A percentile compares a stretch with the other conserved stretches of the same genome.
These are phyloP conservation scores for Dipodomys merriami DNA, from an alignment of 2,113 vertebrate genomes.

Conservation along the genomic window DNA sequence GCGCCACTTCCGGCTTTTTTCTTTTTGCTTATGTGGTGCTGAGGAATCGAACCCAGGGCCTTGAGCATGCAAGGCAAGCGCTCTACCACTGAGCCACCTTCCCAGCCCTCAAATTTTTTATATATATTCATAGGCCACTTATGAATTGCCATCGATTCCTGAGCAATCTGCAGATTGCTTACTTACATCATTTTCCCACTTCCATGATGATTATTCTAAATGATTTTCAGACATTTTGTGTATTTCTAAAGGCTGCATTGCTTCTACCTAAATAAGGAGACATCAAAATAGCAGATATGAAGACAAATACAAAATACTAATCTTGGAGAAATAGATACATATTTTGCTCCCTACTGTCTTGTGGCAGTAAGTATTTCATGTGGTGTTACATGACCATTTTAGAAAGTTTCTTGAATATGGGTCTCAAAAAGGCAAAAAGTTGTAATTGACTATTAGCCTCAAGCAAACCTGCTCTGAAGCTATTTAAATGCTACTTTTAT, in stretches of 20 bases:
- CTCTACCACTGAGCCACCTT: too few species aligned
- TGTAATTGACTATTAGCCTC: not conserved
- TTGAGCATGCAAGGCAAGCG: too few species aligned
- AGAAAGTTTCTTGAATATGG: slow-evolving; percentile 6
- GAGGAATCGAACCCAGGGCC: too few species aligned
- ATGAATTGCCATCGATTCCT: not conserved
- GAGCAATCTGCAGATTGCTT: not conserved
- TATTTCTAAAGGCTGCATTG: not conserved
- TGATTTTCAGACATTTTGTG: slow-evolving; percentile 14
- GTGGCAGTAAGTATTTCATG: not conserved
- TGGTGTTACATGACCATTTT: not conserved
- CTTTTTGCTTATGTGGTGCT: too few species aligned
- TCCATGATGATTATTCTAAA: not conserved
- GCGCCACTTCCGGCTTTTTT: too few species aligned
- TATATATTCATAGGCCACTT: not conserved
- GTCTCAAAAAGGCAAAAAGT: slow-evolving; percentile 9
- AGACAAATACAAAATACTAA: not conserved
- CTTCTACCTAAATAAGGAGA: not conserved
- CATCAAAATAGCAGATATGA: not conserved
- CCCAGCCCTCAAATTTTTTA: too few species aligned
- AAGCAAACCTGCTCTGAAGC: not conserved
- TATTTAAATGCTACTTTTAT: not conserved
- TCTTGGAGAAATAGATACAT: not conserved
- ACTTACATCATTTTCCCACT: not conserved
- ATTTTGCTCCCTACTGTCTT: not conserved